Evolutionary conservation across 2,797 vertebrate species (phyloP).

Genomic region (Amazonetta brasiliensis): DNA sequence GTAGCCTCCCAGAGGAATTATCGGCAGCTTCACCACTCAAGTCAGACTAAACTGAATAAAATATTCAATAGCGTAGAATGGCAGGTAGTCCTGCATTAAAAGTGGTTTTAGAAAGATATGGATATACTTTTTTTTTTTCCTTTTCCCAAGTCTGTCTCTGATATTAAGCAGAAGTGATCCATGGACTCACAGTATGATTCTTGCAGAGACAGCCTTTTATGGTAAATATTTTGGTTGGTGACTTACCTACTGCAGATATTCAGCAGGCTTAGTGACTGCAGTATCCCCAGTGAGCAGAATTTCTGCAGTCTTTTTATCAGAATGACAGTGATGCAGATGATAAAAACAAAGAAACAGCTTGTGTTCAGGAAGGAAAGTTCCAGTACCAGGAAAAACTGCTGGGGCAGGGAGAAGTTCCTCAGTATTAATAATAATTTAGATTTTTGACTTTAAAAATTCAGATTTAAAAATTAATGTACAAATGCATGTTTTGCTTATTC

Average conservation of each 20-base stretch:
- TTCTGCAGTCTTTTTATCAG: conserved; percentile 61
- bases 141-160: neutral
- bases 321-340: conserved; percentile 39
- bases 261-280: conserved; percentile 50
- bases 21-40: neutral
- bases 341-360: conserved; percentile 41
- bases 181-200: neutral
- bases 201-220: conserved; percentile 51
- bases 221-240: conserved; percentile 38
- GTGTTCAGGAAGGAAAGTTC: neutral
- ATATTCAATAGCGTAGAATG: conserved; percentile 1
- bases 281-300: conserved; percentile 27
- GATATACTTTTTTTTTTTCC: neutral
- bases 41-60: conserved; percentile 1
- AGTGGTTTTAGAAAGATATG: neutral
- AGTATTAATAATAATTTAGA: neutral
- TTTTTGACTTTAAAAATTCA: neutral
- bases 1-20: conserved; percentile 17
- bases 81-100: neutral
- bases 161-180: conserved; percentile 23
- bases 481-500: neutral
- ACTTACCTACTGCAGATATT: conserved; percentile 45
- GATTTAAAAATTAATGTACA: neutral
- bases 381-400: neutral
- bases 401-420: neutral